phyloP scores from a whole-genome alignment of 2,888 invertebrate genomes.

The Drosophila crucigera region DNA sequence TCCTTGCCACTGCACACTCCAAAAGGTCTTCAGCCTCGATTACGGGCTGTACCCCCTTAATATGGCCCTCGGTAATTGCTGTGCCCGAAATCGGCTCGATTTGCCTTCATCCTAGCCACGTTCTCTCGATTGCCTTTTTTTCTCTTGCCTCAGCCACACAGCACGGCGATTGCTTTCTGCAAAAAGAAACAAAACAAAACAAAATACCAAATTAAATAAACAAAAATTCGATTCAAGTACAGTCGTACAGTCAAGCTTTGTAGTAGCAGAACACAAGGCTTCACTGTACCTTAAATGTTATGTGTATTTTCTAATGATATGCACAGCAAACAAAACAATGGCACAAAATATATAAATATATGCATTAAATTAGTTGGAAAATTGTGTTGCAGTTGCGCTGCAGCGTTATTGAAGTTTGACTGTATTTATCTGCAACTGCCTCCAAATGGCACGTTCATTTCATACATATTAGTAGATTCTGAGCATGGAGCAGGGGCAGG shows the following conservation, averaged over 20 bases:
- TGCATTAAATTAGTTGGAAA: background rate
- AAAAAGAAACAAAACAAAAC: constrained; percentile 62
- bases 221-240: constrained; percentile 3
- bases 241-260: background rate
- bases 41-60: constrained; percentile 53
- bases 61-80: constrained; percentile 85
- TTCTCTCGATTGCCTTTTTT: constrained; percentile 16
- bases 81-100: constrained; percentile 88
- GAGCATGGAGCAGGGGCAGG: background rate
- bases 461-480: background rate
- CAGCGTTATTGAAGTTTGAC: background rate
- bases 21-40: background rate
- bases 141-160: constrained; percentile 25
- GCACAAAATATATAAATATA: background rate
- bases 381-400: background rate
- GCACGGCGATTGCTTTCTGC: constrained; percentile 87
- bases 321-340: background rate
- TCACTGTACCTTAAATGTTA: background rate
- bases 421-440: constrained; percentile 29
- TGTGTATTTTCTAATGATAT: background rate
- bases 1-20: constrained; percentile 29
- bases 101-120: constrained; percentile 87
- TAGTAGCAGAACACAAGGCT: background rate
- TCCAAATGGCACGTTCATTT: constrained; percentile 40
- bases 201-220: constrained; percentile 6